These are phyloP conservation scores for Pseudolaguvia tuberculata DNA, from an alignment of 2,113 vertebrate genomes.

Conservation along the genomic window DNA sequence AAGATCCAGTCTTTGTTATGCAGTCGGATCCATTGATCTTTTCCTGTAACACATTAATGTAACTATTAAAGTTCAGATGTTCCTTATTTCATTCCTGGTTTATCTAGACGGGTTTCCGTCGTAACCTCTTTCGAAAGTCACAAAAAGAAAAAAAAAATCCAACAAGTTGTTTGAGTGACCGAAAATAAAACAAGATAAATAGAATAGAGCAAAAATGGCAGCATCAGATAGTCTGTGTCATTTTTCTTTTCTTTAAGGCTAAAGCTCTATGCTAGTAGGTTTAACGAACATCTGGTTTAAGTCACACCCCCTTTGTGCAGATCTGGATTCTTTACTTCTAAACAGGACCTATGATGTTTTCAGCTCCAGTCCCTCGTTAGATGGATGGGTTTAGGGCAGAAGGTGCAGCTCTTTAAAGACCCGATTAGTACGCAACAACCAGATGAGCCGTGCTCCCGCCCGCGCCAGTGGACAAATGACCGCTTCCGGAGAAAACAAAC, in stretches of 20 bases:
- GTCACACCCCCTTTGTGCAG: not conserved
- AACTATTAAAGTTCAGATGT: not conserved
- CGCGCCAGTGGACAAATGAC: constrained; percentile 56
- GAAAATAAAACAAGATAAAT: no score
- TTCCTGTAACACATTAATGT: not conserved
- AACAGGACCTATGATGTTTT: constrained; percentile 7
- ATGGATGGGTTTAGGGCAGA: constrained; percentile 43
- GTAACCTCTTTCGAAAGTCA: no score
- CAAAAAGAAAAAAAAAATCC: no score
- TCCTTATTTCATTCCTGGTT: not conserved
- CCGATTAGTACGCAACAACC: constrained; percentile 26
- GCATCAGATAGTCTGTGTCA: no score
- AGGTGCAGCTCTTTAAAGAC: constrained; percentile 25
- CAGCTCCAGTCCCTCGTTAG: not conserved
- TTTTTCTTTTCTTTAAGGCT: no score
- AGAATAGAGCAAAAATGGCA: no score
- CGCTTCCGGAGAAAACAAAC: constrained; percentile 41
- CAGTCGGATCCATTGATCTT: not conserved
- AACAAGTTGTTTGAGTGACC: no score
- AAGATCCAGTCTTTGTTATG: not conserved
- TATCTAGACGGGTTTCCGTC: no score
- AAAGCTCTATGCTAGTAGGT: no score
- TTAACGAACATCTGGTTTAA: not conserved
- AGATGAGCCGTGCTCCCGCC: constrained; percentile 36
- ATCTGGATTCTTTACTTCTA: not conserved